phyloP scores from a whole-genome alignment of 2,888 invertebrate species.

The Drosophila leonis region DNA sequence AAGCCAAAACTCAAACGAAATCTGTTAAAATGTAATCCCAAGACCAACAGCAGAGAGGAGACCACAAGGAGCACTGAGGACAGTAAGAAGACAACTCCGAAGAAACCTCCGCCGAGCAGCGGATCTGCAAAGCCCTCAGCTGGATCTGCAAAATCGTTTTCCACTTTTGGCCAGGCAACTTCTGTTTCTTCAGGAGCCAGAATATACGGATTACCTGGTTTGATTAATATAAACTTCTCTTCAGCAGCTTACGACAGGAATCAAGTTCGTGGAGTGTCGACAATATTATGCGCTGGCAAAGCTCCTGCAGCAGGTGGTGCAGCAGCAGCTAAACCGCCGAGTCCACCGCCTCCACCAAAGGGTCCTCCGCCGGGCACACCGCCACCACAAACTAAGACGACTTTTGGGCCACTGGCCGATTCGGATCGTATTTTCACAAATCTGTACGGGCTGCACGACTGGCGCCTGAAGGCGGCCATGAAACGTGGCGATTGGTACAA shows the following conservation, averaged over 20 bases:
- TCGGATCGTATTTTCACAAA: constrained; percentile 98
- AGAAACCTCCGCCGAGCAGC: background rate
- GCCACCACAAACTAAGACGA: constrained; percentile 86
- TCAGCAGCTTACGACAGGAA: background rate
- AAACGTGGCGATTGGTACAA: constrained; percentile 97
- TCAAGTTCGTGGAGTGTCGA: background rate
- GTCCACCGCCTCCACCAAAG: constrained; percentile 33
- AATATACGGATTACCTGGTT: background rate
- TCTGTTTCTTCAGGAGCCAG: background rate
- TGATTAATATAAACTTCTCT: background rate
- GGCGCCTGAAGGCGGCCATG: constrained; percentile 96
- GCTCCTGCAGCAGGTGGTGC: constrained; percentile 4
- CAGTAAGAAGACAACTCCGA: background rate
- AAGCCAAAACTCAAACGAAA: background rate
- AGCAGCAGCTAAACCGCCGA: constrained; percentile 9
- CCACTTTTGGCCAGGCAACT: constrained; percentile 1
- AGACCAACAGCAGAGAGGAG: background rate
- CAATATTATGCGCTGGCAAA: background rate
- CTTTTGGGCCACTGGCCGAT: constrained; percentile 90
- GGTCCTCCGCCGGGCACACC: constrained; percentile 86
- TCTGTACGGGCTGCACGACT: constrained; percentile 98
- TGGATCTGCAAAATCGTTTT: constrained; percentile 5
- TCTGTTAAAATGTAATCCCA: background rate
- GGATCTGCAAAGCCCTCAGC: background rate
- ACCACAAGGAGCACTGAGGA: background rate